Evolutionary conservation across 2,888 invertebrate species (phyloP), one percentile per base, ranked within the genome.

Genomic region (Hypomecis atomaria): DNA sequence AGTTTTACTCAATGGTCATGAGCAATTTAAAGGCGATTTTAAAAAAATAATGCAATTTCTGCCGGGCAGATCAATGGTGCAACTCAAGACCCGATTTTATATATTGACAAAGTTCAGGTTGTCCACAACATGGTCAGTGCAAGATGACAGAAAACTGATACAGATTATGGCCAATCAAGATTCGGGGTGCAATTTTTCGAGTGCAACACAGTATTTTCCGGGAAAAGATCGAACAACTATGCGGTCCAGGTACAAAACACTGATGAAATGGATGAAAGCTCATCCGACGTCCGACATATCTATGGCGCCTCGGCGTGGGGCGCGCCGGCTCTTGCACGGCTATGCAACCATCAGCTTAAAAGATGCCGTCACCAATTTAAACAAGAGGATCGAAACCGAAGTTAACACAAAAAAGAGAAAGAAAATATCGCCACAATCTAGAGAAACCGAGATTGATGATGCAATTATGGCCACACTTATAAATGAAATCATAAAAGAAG

Each of bases 1-100:
- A 8, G 90, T 94, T 1, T 85, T 97, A 33, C 78, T 95, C n/a
- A 92, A 94, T 7, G 94, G 95, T 63, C 88, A 94, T 0, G 85
- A 93, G 48, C 93, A 94, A 70, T 95, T 94, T 82, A 96, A 96
- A 0, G 78, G 79, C 0, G 93, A 95, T 75, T 96, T 94, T 74
- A 93, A 90, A 72, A 94, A 94, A 73, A 94, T 95, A 33, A 80
- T 90, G 0, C 80, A 90, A 8, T 91, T 94, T 59, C 88, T 96
- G 67, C 94, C 95, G 0, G 93, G 95, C 33, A 93, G 96, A 34
- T 94, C 95, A 0, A 73, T 88, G 6, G 73, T 91, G 0, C 96
- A 96, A 77, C 83, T 96, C 7, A 93, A 94, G 40, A 87, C 93
- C 8, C 93, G 95, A 43, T 95, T 94, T 74, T 81, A 90, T 48